Base-by-base conservation (phyloP, 2,797 vertebrate species). In the Loriculus beryllinus region DNA sequence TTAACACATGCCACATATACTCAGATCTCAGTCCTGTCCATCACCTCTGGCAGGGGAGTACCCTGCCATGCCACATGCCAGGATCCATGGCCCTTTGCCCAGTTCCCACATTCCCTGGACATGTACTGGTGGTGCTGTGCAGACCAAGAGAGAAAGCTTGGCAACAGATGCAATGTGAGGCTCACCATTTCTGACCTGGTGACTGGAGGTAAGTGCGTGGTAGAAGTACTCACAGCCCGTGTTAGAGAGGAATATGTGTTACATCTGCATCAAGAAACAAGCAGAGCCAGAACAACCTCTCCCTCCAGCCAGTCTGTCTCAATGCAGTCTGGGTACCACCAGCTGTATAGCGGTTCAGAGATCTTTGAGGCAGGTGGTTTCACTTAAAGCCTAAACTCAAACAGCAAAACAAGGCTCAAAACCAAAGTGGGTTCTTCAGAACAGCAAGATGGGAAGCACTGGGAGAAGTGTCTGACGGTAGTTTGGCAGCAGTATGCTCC, bases 161-260 rank as follows among this genome's bases (percentile, higher is more conserved):
- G 51, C 45, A 82, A 42, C 29, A 76, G 59, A 54, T 94, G n/a
- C 45, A 3, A 6, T 45, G 67, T n/a, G 49, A 79, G 60, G 49
- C 20, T 76, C 25, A 37, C 26, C 17, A 2, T 14, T 35, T 52
- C 62, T 40, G 52, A 79, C 63, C 33, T 48, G 29, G 14, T 47
- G 54, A 40, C 52, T 37, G 57, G 23, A 83, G 3, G 52, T 14
- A 75, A 71, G 33, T 4, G 3, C 0, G 0, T 0, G 1, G 31
- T 47, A 84, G 9, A 82, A 93, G 54, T 47, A 52, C 10, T 83
- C 48, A 37, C 12, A 19, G 18, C 2, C 8, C 25, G 5, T 8
- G 12, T 33, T 37, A 57, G 23, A 77, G 39, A 63, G 31, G 26
- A 87, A 48, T 35, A 10, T 9, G 21, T 1, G 2, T 71, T 40